Percentiles rank a stretch among this genome's conserved stretches.
Evolutionary conservation across 2,113 vertebrate species (phyloP).

Genomic region (Alligator mississippiensis): DNA sequence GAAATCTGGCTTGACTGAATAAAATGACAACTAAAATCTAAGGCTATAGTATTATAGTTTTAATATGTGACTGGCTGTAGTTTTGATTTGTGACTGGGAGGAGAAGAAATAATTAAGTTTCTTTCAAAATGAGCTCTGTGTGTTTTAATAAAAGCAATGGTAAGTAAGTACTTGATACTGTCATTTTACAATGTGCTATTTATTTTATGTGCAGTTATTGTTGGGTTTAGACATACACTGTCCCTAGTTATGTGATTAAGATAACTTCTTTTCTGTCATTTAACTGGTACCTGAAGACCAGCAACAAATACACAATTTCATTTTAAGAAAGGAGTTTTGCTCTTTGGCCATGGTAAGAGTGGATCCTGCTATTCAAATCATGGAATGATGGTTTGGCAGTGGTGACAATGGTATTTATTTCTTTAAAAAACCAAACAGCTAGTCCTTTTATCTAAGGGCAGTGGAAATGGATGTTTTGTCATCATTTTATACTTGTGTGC

Average conservation of each 20-base stretch:
- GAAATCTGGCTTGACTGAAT: neutral
- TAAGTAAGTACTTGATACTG: slow-evolving; percentile 49
- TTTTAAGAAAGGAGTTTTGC: slow-evolving; percentile 52
- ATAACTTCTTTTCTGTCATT: slow-evolving; percentile 69
- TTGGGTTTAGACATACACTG: slow-evolving; percentile 54
- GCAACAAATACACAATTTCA: slow-evolving; percentile 56
- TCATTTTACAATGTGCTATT: slow-evolving; percentile 36
- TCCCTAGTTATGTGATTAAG: slow-evolving; percentile 59
- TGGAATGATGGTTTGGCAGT: slow-evolving; percentile 41
- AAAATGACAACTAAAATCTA: slow-evolving; percentile 1
- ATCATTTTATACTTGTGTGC: neutral
- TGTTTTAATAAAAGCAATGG: neutral
- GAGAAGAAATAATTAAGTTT: neutral
- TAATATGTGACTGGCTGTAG: neutral
- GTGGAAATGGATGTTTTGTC: slow-evolving; percentile 28
- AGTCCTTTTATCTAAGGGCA: neutral
- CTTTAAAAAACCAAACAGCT: slow-evolving; percentile 20
- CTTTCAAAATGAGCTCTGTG: neutral
- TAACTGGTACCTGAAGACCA: slow-evolving; percentile 45
- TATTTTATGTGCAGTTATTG: slow-evolving; percentile 55
- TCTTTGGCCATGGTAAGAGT: neutral
- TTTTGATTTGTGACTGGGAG: neutral
- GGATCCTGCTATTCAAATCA: slow-evolving; percentile 50
- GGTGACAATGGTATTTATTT: slow-evolving; percentile 48
- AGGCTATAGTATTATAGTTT: neutral